Conservation (phyloP, 2,888 invertebrate genomes). For the Pyralis farinalis region DNA sequence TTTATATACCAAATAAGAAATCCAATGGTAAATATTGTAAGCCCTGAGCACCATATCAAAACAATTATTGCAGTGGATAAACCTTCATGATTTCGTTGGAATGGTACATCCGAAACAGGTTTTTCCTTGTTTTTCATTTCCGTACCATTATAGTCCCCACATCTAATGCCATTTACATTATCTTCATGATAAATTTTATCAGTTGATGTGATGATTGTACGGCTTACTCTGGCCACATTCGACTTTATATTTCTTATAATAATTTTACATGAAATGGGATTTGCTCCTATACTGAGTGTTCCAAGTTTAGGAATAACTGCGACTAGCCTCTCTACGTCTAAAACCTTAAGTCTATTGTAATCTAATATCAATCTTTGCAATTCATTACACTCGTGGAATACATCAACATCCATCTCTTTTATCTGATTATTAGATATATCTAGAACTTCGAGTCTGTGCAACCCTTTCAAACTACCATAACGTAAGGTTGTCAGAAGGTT, state of each 20-base stretch:
- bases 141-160: slow-evolving; percentile 39
- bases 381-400: slow-evolving; percentile 62
- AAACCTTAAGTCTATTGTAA: slow-evolving; percentile 53
- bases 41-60: slow-evolving; percentile 4
- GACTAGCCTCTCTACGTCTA: slow-evolving; percentile 53
- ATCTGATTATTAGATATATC: slow-evolving; percentile 62
- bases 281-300: slow-evolving; percentile 60
- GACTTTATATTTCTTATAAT: slow-evolving; percentile 46
- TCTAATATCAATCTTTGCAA: slow-evolving; percentile 55
- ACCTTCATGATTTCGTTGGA: neutral
- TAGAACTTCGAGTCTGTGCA: slow-evolving; percentile 50
- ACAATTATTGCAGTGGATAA: slow-evolving; percentile 17
- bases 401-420: slow-evolving; percentile 44
- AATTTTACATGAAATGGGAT: slow-evolving; percentile 60
- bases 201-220: slow-evolving; percentile 56
- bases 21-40: neutral
- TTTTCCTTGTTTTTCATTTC: slow-evolving; percentile 15
- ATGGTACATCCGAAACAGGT: neutral
- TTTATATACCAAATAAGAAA: neutral
- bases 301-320: slow-evolving; percentile 43
- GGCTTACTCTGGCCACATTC: slow-evolving; percentile 24
- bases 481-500: slow-evolving; percentile 47
- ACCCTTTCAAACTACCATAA: slow-evolving; percentile 58
- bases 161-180: slow-evolving; percentile 65
- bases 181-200: slow-evolving; percentile 66